These are phyloP conservation scores for Plectropomus leopardus DNA, from an alignment of 2,113 vertebrate species.

Conservation along the genomic window DNA sequence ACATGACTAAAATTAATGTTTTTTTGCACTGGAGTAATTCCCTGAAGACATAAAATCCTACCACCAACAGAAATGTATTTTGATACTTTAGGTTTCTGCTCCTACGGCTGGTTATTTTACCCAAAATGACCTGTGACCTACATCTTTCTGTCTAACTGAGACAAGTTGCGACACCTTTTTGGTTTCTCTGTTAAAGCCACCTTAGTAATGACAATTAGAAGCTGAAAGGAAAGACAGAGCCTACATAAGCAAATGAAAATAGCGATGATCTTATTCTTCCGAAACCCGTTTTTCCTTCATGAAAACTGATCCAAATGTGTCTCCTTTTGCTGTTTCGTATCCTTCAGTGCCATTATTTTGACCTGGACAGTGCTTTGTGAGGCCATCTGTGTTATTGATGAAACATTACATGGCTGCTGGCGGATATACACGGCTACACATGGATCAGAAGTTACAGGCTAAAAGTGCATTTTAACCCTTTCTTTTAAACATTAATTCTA, in stretches of 20 bases:
- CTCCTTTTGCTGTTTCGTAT: background rate
- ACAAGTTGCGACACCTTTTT: background rate
- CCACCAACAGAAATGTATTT: background rate
- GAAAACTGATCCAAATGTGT: background rate
- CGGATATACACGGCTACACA: background rate
- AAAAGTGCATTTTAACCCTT: too few species aligned
- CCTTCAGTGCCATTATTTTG: slow-evolving; percentile 16
- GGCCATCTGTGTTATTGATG: slow-evolving; percentile 14
- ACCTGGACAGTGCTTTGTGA: background rate
- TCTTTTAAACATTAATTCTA: too few species aligned
- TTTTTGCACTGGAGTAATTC: background rate
- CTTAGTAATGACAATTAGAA: background rate
- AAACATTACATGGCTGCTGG: background rate
- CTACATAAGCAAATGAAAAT: too few species aligned
- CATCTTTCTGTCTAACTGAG: background rate
- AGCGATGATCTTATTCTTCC: background rate
- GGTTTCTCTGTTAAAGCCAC: background rate
- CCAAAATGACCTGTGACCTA: background rate
- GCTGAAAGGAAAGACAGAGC: background rate
- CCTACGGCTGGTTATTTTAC: background rate
- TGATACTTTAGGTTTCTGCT: background rate
- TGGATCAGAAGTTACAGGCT: background rate
- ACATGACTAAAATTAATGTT: background rate
- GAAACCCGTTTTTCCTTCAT: background rate
- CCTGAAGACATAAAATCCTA: background rate